Evolutionary conservation across 2,888 invertebrate genomes (phyloP).

Genomic region (Ernsta delagoae): DNA sequence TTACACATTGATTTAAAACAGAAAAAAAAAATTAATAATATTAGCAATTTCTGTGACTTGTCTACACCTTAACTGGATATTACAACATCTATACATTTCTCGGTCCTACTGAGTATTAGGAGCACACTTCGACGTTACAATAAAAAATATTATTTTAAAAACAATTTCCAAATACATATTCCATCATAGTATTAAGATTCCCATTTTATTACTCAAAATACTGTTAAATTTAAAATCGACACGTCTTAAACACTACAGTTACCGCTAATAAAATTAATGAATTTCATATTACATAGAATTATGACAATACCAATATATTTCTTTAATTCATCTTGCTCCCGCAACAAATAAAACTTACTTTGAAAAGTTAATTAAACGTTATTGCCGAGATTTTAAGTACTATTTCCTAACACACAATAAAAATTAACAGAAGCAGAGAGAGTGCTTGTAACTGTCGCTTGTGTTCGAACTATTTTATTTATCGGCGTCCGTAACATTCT

Average conservation of each 20-base stretch:
- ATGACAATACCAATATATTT: not conserved
- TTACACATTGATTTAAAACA: too few relatives aligned
- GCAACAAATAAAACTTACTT: slow-evolving; percentile 14
- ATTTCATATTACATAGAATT: not conserved
- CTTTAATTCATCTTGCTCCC: slow-evolving; percentile 15
- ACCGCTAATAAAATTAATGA: slow-evolving; percentile 11
- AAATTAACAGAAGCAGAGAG: slow-evolving; percentile 16
- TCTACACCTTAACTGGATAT: not conserved
- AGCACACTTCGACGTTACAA: not conserved
- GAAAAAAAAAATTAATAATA: too few relatives aligned
- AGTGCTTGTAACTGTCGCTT: slow-evolving; percentile 22
- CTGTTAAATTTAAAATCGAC: slow-evolving; percentile 14
- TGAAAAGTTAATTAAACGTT: not conserved
- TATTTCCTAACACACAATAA: slow-evolving; percentile 16
- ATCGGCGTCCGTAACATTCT: slow-evolving; percentile 21
- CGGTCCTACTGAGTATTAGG: not conserved
- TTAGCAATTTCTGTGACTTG: not conserved
- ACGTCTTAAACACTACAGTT: slow-evolving; percentile 25
- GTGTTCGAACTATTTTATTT: slow-evolving; percentile 14
- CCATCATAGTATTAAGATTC: slow-evolving; percentile 5
- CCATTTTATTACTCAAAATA: slow-evolving; percentile 9
- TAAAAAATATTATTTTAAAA: not conserved
- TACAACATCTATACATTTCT: not conserved
- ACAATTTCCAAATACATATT: slow-evolving; percentile 1
- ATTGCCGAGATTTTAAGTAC: slow-evolving; percentile 28